phyloP scores from a whole-genome alignment of 2,888 invertebrate genomes.

The Perizoma affinitatum region DNA sequence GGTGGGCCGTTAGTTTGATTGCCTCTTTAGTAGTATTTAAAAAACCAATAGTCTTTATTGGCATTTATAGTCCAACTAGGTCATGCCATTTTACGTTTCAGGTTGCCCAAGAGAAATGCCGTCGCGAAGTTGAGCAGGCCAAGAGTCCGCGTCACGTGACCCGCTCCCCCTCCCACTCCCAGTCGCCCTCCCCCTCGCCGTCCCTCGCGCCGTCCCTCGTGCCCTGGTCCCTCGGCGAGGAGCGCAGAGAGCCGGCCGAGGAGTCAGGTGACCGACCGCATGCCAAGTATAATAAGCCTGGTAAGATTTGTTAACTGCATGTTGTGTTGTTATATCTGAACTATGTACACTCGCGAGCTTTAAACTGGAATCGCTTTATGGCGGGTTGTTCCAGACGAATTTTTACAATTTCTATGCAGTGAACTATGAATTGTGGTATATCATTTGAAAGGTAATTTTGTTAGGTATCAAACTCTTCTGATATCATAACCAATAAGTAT shows the following conservation, averaged over 20 bases:
- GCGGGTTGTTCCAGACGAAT: too few species aligned
- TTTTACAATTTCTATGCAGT: too few species aligned
- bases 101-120: slow-evolving; percentile 75
- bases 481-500: too few species aligned
- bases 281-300: slow-evolving; percentile 69
- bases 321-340: slow-evolving; percentile 36
- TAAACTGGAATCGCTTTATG: too few species aligned
- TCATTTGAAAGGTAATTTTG: too few species aligned
- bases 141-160: slow-evolving; percentile 62
- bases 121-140: slow-evolving; percentile 72
- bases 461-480: too few species aligned
- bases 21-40: too few species aligned
- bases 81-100: slow-evolving; percentile 28
- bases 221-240: slow-evolving; percentile 13
- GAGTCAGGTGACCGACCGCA: slow-evolving; percentile 69
- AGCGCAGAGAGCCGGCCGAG: slow-evolving; percentile 24
- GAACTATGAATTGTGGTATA: too few species aligned
- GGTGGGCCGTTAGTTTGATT: too few species aligned
- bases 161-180: slow-evolving; percentile 41
- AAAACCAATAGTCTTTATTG: too few species aligned
- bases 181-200: slow-evolving; percentile 37
- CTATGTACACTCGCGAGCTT: too few species aligned
- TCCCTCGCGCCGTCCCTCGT: slow-evolving; percentile 33
- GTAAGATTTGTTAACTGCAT: slow-evolving; percentile 79
- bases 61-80: too few species aligned